phyloP scores from a whole-genome alignment of 1,140 invertebrate species.

The Drosophila pallidifrons region DNA sequence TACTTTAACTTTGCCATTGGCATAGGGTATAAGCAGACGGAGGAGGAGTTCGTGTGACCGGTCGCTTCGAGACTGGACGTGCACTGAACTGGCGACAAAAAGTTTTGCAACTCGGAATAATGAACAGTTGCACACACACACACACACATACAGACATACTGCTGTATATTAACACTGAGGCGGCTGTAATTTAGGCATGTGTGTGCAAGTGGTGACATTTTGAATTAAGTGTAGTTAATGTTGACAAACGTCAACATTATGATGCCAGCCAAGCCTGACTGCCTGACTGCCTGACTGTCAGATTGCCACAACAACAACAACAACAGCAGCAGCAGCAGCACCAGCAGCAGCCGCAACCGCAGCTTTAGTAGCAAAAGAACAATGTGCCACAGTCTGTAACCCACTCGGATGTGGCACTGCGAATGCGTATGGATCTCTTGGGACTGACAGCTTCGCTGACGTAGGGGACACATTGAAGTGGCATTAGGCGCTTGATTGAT shows the following conservation, averaged over 20 bases:
- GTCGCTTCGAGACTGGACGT: constrained; percentile 35
- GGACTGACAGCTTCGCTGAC: constrained; percentile 16
- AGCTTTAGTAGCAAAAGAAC: constrained; percentile 9
- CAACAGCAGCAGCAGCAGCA: constrained; percentile 28
- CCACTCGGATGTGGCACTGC: constrained; percentile 29
- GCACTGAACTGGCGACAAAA: constrained; percentile 38
- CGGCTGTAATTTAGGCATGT: constrained; percentile 35
- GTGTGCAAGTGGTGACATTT: constrained; percentile 60
- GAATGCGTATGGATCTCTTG: constrained; percentile 20
- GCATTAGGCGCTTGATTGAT: constrained; percentile 73
- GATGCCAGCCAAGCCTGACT: constrained; percentile 25
- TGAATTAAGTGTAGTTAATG: constrained; percentile 80
- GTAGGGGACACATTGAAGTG: constrained; percentile 51
- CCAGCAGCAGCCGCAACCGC: not conserved
- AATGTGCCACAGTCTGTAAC: constrained; percentile 33
- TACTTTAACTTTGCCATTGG: not conserved
- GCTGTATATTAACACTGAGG: constrained; percentile 5
- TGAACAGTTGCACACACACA: constrained; percentile 15
- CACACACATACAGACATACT: constrained; percentile 1
- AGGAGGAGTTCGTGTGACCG: constrained; percentile 36
- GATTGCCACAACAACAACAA: constrained; percentile 26
- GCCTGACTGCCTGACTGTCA: constrained; percentile 6
- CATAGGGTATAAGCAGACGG: constrained; percentile 24
- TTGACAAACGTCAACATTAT: constrained; percentile 71
- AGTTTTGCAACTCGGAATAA: constrained; percentile 46